A percentile compares a stretch with the other conserved stretches of the same genome.
These are phyloP conservation scores for Merodon equestris DNA, from an alignment of 2,888 invertebrate genomes.

Conservation along the genomic window DNA sequence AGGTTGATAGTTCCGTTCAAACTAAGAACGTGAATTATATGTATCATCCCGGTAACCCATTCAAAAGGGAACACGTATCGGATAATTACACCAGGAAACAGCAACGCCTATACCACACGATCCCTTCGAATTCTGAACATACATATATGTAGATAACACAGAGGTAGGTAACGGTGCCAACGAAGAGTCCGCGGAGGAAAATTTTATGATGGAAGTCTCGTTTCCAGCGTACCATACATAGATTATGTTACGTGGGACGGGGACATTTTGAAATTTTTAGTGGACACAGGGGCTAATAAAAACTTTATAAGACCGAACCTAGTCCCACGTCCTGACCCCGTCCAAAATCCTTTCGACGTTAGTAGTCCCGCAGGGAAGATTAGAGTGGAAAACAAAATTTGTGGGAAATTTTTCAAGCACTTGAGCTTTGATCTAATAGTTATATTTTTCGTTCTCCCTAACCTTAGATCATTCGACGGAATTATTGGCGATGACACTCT, in stretches of 20 bases:
- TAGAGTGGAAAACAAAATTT: constrained; percentile 6
- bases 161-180: no score
- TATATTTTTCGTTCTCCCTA: constrained; percentile 1
- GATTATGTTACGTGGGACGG: no score
- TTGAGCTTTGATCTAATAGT: constrained; percentile 10
- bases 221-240: no score
- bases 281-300: no score
- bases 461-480: no score
- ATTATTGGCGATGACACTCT: constrained; percentile 21
- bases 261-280: no score
- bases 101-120: constrained; percentile 19
- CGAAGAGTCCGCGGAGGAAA: no score
- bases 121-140: no score
- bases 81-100: constrained; percentile 16
- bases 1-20: constrained; percentile 8
- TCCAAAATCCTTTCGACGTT: constrained; percentile 11
- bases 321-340: constrained; percentile 7
- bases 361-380: constrained; percentile 9
- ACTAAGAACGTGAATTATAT: constrained; percentile 15
- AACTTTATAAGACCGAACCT: constrained; percentile 20
- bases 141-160: neutral
- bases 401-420: constrained; percentile 20
- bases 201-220: no score
- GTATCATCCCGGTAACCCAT: constrained; percentile 10
- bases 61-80: constrained; percentile 12